phyloP scores from a whole-genome alignment of 2,113 vertebrate genomes.

The Clarias gariepinus region DNA sequence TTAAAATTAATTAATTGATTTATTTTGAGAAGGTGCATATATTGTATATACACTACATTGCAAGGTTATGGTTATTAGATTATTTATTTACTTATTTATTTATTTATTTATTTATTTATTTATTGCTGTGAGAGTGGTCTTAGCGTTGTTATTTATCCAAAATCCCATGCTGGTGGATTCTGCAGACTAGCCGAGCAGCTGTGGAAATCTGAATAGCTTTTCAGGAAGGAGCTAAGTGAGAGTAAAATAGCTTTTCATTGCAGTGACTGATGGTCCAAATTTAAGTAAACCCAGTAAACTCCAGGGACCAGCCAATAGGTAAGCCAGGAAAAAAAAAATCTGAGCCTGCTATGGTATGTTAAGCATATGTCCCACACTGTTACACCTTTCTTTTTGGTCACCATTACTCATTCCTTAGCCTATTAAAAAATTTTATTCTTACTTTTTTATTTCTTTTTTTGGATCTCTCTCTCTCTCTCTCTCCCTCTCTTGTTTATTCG shows the following conservation, averaged over 20 bases:
- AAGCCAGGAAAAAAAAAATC: conserved; percentile 4
- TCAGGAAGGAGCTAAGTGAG: conserved; percentile 24
- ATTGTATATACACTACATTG: no score
- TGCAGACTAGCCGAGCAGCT: conserved; percentile 24
- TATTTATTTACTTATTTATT: neutral
- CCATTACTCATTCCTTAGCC: neutral
- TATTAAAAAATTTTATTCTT: neutral
- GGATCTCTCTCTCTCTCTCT: conserved; percentile 3
- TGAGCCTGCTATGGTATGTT: neutral
- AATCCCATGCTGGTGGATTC: conserved; percentile 43
- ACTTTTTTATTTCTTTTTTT: neutral
- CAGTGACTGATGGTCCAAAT: conserved; percentile 26
- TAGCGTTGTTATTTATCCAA: conserved; percentile 45
- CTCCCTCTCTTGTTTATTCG: conserved; percentile 27
- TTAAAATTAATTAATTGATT: no score
- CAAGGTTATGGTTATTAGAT: no score
- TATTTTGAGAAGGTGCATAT: no score
- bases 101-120: neutral
- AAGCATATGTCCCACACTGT: neutral
- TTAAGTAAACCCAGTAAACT: neutral
- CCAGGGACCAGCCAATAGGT: conserved; percentile 28
- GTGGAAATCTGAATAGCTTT: neutral
- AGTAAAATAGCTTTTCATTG: conserved; percentile 7
- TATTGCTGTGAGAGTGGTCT: neutral
- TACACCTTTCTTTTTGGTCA: neutral